Percentiles rank a stretch among this genome's conserved stretches.
Evolutionary conservation across 2,113 vertebrate genomes (phyloP).

Genomic region (Poeciliopsis turrubarensis): DNA sequence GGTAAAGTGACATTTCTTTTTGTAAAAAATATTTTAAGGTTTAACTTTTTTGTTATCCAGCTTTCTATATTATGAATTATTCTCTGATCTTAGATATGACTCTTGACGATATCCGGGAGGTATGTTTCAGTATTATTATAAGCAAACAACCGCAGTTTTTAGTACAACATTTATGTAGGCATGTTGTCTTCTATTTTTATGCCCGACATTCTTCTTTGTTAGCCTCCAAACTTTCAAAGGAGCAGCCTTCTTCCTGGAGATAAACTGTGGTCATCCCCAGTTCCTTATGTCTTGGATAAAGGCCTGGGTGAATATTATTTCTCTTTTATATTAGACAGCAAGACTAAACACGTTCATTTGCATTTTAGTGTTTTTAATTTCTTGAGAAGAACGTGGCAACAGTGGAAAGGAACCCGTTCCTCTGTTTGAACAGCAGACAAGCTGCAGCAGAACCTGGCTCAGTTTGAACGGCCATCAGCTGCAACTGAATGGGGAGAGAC

Average conservation of each 20-base stretch:
- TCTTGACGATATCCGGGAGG: slow-evolving; percentile 42
- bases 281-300: slow-evolving; percentile 43
- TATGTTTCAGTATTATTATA: slow-evolving; percentile 16
- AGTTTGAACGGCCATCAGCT: no score
- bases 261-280: background rate
- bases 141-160: background rate
- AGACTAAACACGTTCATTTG: no score
- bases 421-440: no score
- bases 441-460: no score
- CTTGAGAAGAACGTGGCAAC: no score
- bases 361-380: no score
- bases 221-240: background rate
- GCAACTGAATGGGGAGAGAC: no score
- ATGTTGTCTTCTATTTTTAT: background rate
- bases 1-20: no score
- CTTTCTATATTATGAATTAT: no score
- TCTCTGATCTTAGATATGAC: background rate
- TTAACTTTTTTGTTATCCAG: no score
- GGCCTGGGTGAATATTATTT: slow-evolving; percentile 44
- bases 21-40: no score
- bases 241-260: background rate
- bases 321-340: background rate
- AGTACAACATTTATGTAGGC: fast-evolving
- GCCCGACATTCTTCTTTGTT: fast-evolving
- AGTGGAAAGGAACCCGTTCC: no score